These are phyloP conservation scores for Myripristis jacobus DNA, from an alignment of 2,797 vertebrate species.

Conservation along the genomic window DNA sequence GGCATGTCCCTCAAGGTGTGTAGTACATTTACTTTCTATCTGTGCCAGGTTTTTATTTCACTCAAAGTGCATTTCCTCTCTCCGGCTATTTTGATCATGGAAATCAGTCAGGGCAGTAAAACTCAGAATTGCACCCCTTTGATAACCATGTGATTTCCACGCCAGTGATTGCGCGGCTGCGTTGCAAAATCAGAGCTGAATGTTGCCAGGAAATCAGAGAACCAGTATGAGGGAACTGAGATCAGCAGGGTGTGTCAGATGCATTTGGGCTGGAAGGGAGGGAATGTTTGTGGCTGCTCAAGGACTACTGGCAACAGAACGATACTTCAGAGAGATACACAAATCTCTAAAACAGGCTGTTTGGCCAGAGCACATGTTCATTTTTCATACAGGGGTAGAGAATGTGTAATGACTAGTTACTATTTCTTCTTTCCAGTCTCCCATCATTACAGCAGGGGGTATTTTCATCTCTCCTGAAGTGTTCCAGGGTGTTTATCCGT, in stretches of 20 bases:
- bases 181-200: conserved; percentile 10
- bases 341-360: conserved; percentile 52
- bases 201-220: conserved; percentile 23
- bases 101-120: background rate
- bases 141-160: background rate
- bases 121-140: conserved; percentile 2
- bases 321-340: conserved; percentile 43
- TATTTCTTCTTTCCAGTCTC: conserved; percentile 41
- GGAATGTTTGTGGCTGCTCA: conserved; percentile 61
- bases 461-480: conserved; percentile 47
- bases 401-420: conserved; percentile 62
- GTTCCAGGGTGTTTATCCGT: conserved; percentile 14
- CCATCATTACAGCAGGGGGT: conserved; percentile 22
- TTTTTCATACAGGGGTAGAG: conserved; percentile 47
- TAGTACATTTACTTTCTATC: conserved; percentile 33
- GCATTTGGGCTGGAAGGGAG: conserved; percentile 54
- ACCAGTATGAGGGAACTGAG: conserved; percentile 43
- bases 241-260: conserved; percentile 60
- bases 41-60: conserved; percentile 22
- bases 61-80: conserved; percentile 2
- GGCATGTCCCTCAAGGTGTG: conserved; percentile 49
- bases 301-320: conserved; percentile 53
- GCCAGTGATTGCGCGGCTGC: background rate
- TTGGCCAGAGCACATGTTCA: conserved; percentile 50
- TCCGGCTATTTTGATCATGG: conserved; percentile 13